These are phyloP conservation scores for Drosophila lini DNA, from an alignment of 1,140 invertebrate species.

Conservation along the genomic window DNA sequence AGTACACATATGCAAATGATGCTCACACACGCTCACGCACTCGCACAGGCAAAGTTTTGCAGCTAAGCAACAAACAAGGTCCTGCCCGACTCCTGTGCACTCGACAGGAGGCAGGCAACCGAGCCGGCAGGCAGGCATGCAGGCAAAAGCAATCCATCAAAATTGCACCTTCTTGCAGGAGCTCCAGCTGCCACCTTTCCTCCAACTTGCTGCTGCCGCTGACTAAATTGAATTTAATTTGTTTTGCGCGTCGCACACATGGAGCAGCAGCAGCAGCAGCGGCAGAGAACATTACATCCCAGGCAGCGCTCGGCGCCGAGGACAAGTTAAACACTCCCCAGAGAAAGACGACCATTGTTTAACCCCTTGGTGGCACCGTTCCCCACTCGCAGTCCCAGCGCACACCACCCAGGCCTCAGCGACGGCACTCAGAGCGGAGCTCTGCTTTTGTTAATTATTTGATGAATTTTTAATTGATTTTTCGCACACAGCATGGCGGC, in stretches of 20 bases:
- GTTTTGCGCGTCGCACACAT: slow-evolving; percentile 77
- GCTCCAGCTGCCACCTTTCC: slow-evolving; percentile 14
- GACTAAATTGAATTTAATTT: slow-evolving; percentile 83
- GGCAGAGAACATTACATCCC: slow-evolving; percentile 68
- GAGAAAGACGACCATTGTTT: slow-evolving; percentile 72
- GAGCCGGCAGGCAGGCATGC: slow-evolving; percentile 33
- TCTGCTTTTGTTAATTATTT: slow-evolving; percentile 84
- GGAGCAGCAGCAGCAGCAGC: slow-evolving; percentile 22
- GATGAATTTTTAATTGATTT: slow-evolving; percentile 84
- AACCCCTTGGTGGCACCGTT: slow-evolving; percentile 63
- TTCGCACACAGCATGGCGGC: slow-evolving; percentile 77
- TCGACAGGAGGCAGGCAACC: slow-evolving; percentile 44
- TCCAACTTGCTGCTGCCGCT: slow-evolving; percentile 37
- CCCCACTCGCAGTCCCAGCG: background rate
- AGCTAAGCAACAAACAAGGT: slow-evolving; percentile 82
- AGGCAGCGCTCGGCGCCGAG: slow-evolving; percentile 35
- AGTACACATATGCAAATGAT: slow-evolving; percentile 29
- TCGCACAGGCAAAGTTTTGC: slow-evolving; percentile 67
- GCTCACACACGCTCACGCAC: slow-evolving; percentile 19
- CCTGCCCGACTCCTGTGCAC: slow-evolving; percentile 43
- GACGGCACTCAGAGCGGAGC: slow-evolving; percentile 39
- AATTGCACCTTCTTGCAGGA: slow-evolving; percentile 83
- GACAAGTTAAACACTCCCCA: slow-evolving; percentile 77
- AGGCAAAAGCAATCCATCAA: slow-evolving; percentile 83
- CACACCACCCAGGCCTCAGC: background rate